Conservation (phyloP, 2,113 vertebrate species). For the Cheirogaleus medius region DNA sequence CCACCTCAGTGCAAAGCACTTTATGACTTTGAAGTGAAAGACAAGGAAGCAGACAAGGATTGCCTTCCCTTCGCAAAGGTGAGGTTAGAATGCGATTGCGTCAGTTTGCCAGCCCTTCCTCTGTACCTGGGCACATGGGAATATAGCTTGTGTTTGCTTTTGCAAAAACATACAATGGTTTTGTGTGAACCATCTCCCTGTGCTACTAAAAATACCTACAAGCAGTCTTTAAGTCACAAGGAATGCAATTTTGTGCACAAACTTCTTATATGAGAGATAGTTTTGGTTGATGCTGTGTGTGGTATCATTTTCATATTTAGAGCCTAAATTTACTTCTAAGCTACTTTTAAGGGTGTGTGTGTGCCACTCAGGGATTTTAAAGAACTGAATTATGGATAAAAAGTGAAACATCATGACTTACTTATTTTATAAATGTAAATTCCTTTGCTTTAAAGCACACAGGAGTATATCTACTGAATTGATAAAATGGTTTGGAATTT, state of each 20-base stretch:
- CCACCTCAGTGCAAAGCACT: conserved; percentile 99
- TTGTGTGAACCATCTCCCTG: background rate
- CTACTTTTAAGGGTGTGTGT: background rate
- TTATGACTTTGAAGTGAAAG: conserved; percentile 99
- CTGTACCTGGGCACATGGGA: no score
- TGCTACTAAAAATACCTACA: conserved; percentile 15
- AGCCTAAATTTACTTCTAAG: conserved; percentile 36
- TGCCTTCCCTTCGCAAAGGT: conserved; percentile 99
- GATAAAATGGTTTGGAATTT: conserved; percentile 43
- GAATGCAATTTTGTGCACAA: background rate
- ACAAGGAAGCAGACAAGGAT: conserved; percentile 99
- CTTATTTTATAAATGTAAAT: conserved; percentile 18
- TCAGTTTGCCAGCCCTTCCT: background rate
- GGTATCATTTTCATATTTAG: conserved; percentile 39
- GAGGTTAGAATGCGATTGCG: conserved; percentile 42
- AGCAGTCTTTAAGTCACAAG: background rate
- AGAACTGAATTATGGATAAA: conserved; percentile 26
- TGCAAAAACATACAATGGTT: background rate
- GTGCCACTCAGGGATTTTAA: background rate
- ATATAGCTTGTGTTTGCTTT: background rate
- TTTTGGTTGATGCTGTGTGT: background rate
- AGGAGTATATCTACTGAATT: conserved; percentile 42
- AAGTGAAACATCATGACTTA: conserved; percentile 6
- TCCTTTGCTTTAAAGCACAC: background rate
- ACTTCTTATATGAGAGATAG: background rate